Conservation (phyloP, 2,113 vertebrate species). For the Crotalus tigris region DNA sequence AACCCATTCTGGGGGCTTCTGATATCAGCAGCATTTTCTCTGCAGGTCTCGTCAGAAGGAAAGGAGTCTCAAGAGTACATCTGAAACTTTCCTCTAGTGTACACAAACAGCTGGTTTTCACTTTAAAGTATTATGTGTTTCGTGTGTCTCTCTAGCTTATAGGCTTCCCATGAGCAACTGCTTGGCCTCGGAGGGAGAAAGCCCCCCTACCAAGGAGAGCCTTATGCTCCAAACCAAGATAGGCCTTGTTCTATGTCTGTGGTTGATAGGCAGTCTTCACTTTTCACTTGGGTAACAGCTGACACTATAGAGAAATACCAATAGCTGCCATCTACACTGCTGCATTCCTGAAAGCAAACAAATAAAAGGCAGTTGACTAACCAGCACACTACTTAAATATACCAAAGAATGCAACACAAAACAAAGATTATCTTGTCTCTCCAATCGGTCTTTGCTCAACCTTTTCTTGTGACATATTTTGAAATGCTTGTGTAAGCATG, state of each 20-base stretch:
- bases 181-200: neutral
- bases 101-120: neutral
- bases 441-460: conserved; percentile 17
- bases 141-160: neutral
- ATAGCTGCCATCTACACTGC: neutral
- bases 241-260: neutral
- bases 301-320: no score
- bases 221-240: neutral
- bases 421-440: conserved; percentile 2
- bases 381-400: neutral
- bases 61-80: neutral
- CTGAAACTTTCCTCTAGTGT: neutral
- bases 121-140: neutral
- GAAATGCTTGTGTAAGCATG: neutral
- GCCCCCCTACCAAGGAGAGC: neutral
- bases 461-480: neutral
- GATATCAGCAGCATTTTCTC: neutral
- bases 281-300: neutral
- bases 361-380: neutral
- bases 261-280: neutral
- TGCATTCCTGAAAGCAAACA: neutral
- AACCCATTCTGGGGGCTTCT: neutral
- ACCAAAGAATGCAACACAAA: neutral
- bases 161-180: neutral
- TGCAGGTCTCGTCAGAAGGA: neutral